Conservation (phyloP, 2,888 invertebrate species). For the Octonoba sinensis region DNA sequence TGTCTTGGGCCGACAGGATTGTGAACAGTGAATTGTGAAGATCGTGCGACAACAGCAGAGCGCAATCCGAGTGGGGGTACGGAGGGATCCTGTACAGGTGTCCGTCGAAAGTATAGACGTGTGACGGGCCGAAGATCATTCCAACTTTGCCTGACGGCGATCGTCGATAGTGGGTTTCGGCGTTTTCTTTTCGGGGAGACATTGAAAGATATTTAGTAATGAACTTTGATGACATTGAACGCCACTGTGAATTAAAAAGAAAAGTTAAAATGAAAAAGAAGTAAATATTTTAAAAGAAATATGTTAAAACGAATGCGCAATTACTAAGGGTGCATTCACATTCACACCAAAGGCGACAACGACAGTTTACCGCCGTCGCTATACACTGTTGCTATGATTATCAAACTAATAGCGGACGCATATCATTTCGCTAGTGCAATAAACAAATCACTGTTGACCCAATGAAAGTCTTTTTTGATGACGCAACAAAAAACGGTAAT, state of each 20-base stretch:
- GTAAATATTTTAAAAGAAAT: not conserved
- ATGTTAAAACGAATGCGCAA: no score
- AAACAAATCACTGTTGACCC: no score
- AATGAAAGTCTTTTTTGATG: no score
- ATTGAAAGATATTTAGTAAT: not conserved
- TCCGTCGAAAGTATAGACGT: constrained; percentile 58
- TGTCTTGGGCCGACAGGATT: constrained; percentile 15
- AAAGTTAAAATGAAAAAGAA: not conserved
- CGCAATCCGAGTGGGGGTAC: constrained; percentile 40
- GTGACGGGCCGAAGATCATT: constrained; percentile 52
- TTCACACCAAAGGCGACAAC: no score
- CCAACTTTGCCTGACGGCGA: constrained; percentile 18
- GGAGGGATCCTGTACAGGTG: constrained; percentile 36
- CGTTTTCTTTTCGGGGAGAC: no score
- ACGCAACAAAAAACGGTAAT: no score
- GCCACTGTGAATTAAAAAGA: constrained; percentile 20
- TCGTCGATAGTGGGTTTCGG: not conserved
- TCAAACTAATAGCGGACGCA: no score
- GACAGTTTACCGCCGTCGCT: no score
- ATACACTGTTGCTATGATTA: no score
- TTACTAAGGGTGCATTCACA: no score
- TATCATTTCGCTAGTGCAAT: no score
- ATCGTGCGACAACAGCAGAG: constrained; percentile 51
- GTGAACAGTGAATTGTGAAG: constrained; percentile 35
- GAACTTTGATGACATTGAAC: not conserved